These are phyloP conservation scores for Formicarius rufipectus DNA, from an alignment of 2,113 vertebrate genomes.

Conservation along the genomic window DNA sequence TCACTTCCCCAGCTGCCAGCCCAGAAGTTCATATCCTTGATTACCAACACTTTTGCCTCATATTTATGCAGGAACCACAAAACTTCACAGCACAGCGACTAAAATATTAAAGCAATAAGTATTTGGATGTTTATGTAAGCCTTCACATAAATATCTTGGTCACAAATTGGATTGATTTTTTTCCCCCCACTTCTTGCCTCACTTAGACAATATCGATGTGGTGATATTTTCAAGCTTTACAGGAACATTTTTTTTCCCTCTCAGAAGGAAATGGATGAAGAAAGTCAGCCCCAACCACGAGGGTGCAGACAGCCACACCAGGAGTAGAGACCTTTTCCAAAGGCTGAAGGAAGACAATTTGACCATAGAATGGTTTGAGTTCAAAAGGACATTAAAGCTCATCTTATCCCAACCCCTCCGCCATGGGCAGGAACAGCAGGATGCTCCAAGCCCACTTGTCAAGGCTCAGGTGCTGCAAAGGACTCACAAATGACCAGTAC, in stretches of 20 bases:
- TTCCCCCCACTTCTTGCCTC: fast-evolving
- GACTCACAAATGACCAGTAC: neutral
- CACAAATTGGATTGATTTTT: neutral
- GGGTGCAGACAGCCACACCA: fast-evolving
- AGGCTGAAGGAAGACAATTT: neutral
- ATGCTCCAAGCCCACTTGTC: neutral
- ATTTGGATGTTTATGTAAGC: neutral
- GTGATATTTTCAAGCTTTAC: neutral
- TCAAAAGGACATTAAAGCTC: neutral
- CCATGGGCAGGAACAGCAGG: neutral
- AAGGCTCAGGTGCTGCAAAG: neutral
- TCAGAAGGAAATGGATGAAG: neutral
- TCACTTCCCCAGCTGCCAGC: neutral
- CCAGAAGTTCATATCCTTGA: neutral
- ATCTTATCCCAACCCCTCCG: neutral
- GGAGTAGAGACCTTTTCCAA: neutral
- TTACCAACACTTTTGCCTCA: neutral
- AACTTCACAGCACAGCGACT: neutral
- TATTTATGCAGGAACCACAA: neutral
- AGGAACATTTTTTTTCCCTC: neutral
- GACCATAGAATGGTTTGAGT: neutral
- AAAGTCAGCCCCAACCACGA: neutral
- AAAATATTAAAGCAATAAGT: neutral
- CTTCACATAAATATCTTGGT: neutral
- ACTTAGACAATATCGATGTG: neutral